Percentiles rank a stretch among this genome's conserved stretches.
These are phyloP conservation scores for Brachymystax lenok DNA, from an alignment of 2,797 vertebrate genomes.

Conservation along the genomic window DNA sequence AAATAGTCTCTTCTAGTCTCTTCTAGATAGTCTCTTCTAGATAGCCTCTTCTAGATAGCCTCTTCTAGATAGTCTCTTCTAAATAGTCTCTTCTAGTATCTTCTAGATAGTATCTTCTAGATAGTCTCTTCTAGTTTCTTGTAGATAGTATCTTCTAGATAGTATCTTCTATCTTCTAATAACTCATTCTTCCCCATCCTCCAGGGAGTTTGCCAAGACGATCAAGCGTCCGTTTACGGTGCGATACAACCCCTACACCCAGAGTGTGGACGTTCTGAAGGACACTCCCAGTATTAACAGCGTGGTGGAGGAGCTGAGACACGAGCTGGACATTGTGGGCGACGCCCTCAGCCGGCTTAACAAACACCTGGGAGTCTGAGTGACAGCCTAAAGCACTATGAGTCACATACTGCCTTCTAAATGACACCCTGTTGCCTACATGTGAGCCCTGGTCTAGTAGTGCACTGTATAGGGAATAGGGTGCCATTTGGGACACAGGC, in stretches of 20 bases:
- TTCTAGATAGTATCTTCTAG: too few species aligned
- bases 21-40: too few species aligned
- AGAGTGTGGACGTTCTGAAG: conserved; percentile 90
- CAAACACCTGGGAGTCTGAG: conserved; percentile 84
- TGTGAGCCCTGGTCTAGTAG: neutral
- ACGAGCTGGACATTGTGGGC: conserved; percentile 89
- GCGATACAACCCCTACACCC: conserved; percentile 94
- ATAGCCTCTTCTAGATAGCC: too few species aligned
- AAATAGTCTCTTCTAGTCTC: too few species aligned
- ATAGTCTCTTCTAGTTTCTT: too few species aligned
- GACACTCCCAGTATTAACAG: conserved; percentile 89
- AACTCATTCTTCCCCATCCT: conserved; percentile 26
- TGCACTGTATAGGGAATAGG: neutral
- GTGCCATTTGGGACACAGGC: neutral
- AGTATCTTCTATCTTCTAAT: neutral
- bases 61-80: too few species aligned
- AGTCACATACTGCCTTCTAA: neutral
- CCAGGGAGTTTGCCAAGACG: conserved; percentile 96
- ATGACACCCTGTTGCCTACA: neutral
- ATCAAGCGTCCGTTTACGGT: conserved; percentile 94
- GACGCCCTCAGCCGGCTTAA: conserved; percentile 90
- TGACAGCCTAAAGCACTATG: neutral
- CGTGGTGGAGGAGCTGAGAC: conserved; percentile 88
- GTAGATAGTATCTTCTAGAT: too few species aligned
- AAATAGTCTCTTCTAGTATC: too few species aligned